Evolutionary conservation across 2,113 vertebrate species (phyloP).

Genomic region (Brienomyrus brachyistius): DNA sequence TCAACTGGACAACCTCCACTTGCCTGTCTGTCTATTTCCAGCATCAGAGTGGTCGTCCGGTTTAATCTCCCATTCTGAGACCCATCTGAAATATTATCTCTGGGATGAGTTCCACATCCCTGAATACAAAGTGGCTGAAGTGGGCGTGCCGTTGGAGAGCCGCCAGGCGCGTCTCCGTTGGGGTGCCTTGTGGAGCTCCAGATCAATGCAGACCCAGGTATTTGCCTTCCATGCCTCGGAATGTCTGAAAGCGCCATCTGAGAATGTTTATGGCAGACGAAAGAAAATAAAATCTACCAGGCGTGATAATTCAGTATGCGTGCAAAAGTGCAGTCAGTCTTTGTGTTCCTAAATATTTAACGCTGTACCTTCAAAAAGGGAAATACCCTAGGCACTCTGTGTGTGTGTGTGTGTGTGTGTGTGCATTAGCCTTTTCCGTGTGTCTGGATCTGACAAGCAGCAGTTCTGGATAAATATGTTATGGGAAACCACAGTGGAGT

Average conservation of each 20-base stretch:
- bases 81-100: slow-evolving; percentile 64
- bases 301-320: not conserved
- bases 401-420: no score
- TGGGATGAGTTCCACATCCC: slow-evolving; percentile 73
- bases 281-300: not conserved
- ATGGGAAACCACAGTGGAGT: not conserved
- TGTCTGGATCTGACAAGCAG: not conserved
- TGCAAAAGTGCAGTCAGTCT: not conserved
- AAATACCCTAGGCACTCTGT: not conserved
- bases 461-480: not conserved
- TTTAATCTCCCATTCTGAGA: slow-evolving; percentile 65
- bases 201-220: slow-evolving; percentile 52
- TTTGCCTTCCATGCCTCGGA: slow-evolving; percentile 48
- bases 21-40: slow-evolving; percentile 29
- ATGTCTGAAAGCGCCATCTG: not conserved
- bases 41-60: slow-evolving; percentile 54
- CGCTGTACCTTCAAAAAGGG: not conserved
- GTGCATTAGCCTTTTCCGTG: not conserved
- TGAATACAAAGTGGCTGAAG: slow-evolving; percentile 58
- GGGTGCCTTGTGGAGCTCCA: not conserved
- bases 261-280: not conserved
- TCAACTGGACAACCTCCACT: slow-evolving; percentile 25
- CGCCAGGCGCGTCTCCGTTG: not conserved
- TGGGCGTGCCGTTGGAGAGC: not conserved
- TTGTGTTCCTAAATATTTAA: not conserved